Percentiles rank a stretch among this genome's conserved stretches.
These are phyloP conservation scores for Oostethus manadensis DNA, from an alignment of 2,113 vertebrate genomes.

Conservation along the genomic window DNA sequence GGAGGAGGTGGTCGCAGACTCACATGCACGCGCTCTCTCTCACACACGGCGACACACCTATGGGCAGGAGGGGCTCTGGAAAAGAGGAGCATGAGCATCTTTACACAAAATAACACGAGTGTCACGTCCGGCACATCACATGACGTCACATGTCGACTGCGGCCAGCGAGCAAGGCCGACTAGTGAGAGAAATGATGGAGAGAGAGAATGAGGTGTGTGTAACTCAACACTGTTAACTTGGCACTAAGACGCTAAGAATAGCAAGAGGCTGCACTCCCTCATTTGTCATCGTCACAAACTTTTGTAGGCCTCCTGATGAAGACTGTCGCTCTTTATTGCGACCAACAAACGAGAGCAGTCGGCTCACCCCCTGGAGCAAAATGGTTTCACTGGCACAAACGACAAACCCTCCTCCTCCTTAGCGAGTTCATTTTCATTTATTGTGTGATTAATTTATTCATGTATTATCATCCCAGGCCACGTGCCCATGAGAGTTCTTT, in stretches of 20 bases:
- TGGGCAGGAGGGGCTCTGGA: neutral
- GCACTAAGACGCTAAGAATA: constrained; percentile 61
- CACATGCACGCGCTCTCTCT: neutral
- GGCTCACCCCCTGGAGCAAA: too few species aligned
- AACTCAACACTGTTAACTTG: constrained; percentile 65
- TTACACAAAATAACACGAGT: too few species aligned
- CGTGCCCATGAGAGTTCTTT: too few species aligned
- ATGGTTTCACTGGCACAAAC: too few species aligned
- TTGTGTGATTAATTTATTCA: too few species aligned
- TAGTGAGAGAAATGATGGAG: constrained; percentile 19
- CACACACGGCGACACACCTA: too few species aligned
- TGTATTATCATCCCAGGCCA: too few species aligned
- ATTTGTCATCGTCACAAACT: constrained; percentile 59
- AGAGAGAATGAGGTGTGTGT: constrained; percentile 45
- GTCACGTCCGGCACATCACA: neutral
- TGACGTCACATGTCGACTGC: neutral
- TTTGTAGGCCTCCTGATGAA: too few species aligned
- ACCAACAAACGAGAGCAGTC: too few species aligned
- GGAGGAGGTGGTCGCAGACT: neutral
- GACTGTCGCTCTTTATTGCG: too few species aligned
- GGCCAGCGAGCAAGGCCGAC: neutral
- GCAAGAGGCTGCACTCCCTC: constrained; percentile 45
- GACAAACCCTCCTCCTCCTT: too few species aligned
- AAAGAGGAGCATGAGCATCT: neutral
- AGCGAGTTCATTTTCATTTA: too few species aligned